These are phyloP conservation scores for Drosophila leonis DNA, from an alignment of 2,888 invertebrate species.

Conservation along the genomic window DNA sequence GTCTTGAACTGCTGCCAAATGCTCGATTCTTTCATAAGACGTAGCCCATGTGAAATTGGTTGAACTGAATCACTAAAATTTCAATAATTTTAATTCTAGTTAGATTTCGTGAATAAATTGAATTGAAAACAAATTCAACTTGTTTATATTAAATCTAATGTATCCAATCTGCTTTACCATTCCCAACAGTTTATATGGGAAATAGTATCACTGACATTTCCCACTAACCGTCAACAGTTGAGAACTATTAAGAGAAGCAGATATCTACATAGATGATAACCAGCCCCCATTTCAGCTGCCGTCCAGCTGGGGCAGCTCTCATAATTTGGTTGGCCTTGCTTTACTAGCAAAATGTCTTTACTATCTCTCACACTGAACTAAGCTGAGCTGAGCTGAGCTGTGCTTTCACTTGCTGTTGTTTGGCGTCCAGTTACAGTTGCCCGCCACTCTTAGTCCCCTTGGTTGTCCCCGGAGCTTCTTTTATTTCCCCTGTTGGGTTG, in stretches of 20 bases:
- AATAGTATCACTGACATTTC: not conserved
- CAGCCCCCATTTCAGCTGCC: slow-evolving; percentile 22
- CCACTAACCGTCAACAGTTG: slow-evolving; percentile 6
- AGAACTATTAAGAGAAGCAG: slow-evolving; percentile 4
- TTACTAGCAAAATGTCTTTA: slow-evolving; percentile 34
- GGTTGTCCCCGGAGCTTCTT: not conserved
- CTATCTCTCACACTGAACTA: slow-evolving; percentile 25
- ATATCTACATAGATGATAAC: slow-evolving; percentile 13
- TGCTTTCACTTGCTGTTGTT: slow-evolving; percentile 41
- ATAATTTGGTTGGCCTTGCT: slow-evolving; percentile 35
- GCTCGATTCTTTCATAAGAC: too few species aligned
- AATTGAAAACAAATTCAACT: too few species aligned
- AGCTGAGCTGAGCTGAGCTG: slow-evolving; percentile 14
- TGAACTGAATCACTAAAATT: too few species aligned
- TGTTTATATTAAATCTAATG: not conserved
- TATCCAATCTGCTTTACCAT: not conserved
- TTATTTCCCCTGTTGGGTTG: slow-evolving; percentile 13
- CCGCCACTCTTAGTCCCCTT: not conserved
- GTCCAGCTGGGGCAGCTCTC: slow-evolving; percentile 32
- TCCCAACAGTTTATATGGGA: not conserved
- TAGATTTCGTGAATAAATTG: too few species aligned
- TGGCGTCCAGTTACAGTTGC: slow-evolving; percentile 41
- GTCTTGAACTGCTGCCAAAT: not conserved
- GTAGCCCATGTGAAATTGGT: too few species aligned
- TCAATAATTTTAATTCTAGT: too few species aligned